These are phyloP conservation scores for Coregonus ussuriensis DNA, from an alignment of 2,797 vertebrate genomes.

Conservation along the genomic window DNA sequence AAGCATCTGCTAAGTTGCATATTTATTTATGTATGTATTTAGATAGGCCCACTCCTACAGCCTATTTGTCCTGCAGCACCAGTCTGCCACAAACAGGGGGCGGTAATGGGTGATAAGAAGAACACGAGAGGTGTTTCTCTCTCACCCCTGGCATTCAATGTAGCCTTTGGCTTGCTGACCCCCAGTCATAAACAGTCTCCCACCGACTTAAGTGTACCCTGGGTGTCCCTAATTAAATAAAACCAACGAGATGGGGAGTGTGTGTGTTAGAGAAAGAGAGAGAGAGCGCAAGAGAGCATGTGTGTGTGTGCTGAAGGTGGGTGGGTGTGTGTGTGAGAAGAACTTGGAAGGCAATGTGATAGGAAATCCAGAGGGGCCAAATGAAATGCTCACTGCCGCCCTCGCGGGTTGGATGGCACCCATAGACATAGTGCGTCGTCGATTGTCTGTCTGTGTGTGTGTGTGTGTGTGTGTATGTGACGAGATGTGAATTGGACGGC, in stretches of 20 bases:
- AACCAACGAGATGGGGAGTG: constrained; percentile 21
- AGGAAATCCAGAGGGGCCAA: not conserved
- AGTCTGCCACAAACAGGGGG: not conserved
- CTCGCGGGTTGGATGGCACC: not conserved
- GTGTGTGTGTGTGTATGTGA: not conserved
- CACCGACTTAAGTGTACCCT: constrained; percentile 36
- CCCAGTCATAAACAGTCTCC: constrained; percentile 18
- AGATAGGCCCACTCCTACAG: not conserved
- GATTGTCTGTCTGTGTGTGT: too few relatives aligned
- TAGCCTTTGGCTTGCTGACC: constrained; percentile 3
- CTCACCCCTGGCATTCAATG: constrained; percentile 16
- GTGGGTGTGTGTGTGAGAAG: not conserved
- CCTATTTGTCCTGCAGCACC: not conserved
- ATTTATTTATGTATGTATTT: not conserved
- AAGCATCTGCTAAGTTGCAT: not conserved
- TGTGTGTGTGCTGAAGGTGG: too few relatives aligned
- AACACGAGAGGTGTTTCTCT: not conserved
- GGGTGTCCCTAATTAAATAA: constrained; percentile 41
- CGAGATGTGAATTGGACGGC: not conserved
- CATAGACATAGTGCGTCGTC: too few relatives aligned
- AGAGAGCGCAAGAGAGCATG: constrained; percentile 14
- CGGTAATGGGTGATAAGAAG: not conserved
- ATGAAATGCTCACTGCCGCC: not conserved
- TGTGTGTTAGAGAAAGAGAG: not conserved
- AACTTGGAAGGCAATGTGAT: constrained; percentile 32